These are phyloP conservation scores for Lethenteron camtschaticum DNA, from an alignment of 2,113 vertebrate species.

Conservation along the genomic window DNA sequence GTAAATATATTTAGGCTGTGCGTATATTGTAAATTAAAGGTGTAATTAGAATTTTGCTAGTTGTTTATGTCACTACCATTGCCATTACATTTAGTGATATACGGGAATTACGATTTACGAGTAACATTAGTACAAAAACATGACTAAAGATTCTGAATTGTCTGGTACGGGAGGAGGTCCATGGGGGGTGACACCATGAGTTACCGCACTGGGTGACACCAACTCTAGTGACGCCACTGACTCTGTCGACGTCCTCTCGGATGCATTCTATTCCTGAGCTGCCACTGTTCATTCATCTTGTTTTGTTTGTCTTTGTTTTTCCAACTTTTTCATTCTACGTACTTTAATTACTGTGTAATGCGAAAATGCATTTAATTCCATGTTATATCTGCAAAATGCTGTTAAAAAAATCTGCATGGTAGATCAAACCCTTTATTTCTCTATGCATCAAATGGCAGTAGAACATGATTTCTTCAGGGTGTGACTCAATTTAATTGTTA, in stretches of 20 bases:
- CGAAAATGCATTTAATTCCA: no score
- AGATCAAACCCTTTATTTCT: no score
- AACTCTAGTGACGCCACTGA: slow-evolving; percentile 1
- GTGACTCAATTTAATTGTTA: no score
- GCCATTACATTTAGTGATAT: slow-evolving; percentile 1
- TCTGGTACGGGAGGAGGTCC: slow-evolving; percentile 2
- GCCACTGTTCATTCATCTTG: no score
- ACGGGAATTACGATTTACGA: slow-evolving; percentile 1
- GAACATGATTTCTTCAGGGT: no score
- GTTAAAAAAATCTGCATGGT: no score
- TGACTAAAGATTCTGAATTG: background rate
- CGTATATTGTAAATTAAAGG: background rate
- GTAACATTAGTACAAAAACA: background rate
- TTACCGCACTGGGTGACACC: background rate
- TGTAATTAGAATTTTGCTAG: background rate
- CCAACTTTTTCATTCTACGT: no score
- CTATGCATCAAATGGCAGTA: no score
- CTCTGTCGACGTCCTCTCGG: background rate
- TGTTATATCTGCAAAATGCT: no score
- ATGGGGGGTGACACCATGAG: background rate
- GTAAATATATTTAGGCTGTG: slow-evolving; percentile 1
- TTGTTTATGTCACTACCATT: background rate
- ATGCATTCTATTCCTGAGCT: no score
- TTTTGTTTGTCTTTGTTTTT: no score
- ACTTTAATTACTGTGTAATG: no score